Conservation (phyloP, 2,797 vertebrate species). For the Micrastur ruficollis region DNA sequence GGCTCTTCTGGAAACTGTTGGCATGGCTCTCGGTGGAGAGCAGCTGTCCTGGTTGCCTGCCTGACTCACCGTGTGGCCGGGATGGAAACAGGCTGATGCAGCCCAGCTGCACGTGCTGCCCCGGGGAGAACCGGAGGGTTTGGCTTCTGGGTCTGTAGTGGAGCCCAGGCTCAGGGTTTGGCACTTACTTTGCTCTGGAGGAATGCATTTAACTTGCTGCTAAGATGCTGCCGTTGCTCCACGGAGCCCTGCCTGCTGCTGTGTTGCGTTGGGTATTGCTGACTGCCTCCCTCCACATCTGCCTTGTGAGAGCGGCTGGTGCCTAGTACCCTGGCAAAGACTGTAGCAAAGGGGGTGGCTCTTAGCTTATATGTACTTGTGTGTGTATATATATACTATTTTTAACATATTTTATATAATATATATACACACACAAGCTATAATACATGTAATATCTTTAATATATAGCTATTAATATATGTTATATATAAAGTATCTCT, state of each 20-base stretch:
- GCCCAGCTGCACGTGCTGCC: accelerated
- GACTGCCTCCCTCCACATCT: background rate
- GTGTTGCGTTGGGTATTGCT: accelerated
- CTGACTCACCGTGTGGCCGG: accelerated
- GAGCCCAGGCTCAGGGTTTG: background rate
- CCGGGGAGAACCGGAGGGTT: background rate
- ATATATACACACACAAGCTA: background rate
- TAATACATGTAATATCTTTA: background rate
- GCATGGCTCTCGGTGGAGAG: accelerated
- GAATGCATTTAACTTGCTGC: background rate
- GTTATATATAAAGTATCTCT: background rate
- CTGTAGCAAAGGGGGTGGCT: background rate
- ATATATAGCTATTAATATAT: background rate
- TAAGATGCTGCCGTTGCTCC: background rate
- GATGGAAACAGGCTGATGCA: background rate
- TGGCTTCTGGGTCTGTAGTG: accelerated
- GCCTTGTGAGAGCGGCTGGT: background rate
- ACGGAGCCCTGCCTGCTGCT: accelerated
- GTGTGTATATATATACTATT: background rate
- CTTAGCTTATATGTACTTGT: background rate
- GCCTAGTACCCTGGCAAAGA: background rate
- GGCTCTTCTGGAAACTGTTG: background rate
- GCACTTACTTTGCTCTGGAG: background rate
- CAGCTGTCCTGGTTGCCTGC: background rate
- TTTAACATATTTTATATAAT: background rate